Base-by-base conservation (phyloP, 2,888 invertebrate genomes). In the Aromia moschata region DNA sequence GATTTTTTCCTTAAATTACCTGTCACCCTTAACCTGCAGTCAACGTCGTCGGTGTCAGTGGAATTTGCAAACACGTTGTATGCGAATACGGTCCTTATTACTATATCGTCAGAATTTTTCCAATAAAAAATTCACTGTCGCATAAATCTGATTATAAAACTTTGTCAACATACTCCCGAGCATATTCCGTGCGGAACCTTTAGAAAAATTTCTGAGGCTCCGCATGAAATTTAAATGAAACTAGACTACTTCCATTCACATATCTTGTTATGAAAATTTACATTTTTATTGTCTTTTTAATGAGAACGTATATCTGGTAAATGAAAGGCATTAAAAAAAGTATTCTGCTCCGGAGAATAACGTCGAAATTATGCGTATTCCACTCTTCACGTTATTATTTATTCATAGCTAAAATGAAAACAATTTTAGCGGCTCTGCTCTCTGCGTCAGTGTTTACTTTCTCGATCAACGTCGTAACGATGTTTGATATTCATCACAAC, bases 211-310 rank as follows among this genome's bases (percentile, higher is more conserved):
- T 25, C 25, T 5, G 25, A 25, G 25, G 25, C 17, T 20, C 14
- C 16, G 4, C 16, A 15, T 40, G 12, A 10, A 51, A 51, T 40
- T 15, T 40, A 40, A 51, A 51, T 51, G 51, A 51, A 51, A 40
- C 51, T 51, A 40, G 51, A 40, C 33, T 11, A 33, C 5, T n/a
- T 33, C 33, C 11, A 59, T 56, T 47, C 54, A 44, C 56, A 46
- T 54, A 60, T 62, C 60, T 62, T 56, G 59, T 61, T 62, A 57
- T 51, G 45, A 61, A 57, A 68, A 75, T 73, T 74, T 70, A 69
- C 74, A 74, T 75, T 75, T 74, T 74, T 71, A 74, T 74, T 74
- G 71, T 71, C 64, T 69, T 72, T 75, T 74, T 73, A 72, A 74
- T 74, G 73, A 68, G 73, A 75, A 67, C 64, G 69, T 68, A 59